Base-by-base conservation (phyloP, 2,113 vertebrate species). In the Chunga burmeisteri region DNA sequence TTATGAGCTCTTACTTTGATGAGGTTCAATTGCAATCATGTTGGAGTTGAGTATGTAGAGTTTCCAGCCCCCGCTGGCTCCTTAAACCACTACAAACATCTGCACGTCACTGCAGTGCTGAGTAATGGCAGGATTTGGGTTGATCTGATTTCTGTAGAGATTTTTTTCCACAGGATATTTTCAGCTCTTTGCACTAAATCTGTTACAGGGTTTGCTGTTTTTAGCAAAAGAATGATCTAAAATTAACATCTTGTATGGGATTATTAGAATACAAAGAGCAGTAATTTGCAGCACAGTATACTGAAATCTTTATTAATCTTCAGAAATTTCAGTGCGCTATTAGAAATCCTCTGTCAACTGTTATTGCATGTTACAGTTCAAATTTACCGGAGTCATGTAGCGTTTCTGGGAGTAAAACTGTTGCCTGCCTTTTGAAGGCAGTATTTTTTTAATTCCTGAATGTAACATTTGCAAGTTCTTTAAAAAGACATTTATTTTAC, bases 1-100 rank as follows among this genome's bases (percentile, higher is more conserved):
- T 99, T 99, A 99, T 98, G 99, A 99, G 98, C 98, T 98, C 98
- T 98, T 97, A 98, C 99, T 99, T 99, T 99, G 99, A 99, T 99
- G 99, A 99, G 99, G 98, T 99, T 98, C 98, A 98, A 98, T 98
- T 99, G 98, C 98, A 99, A 99, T 99, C 98, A 98, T 98, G 98
- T 98, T 98, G 98, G 98, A 99, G 98, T 98, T 96, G 98, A 99
- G 98, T 98, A 98, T 93, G 96, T 97, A 97, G 98, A 98, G 97
- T 98, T 99, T 99, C 99, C 99, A 99, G 97, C 98, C 98, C 98
- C 98, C 97, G 94, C 97, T 98, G 98, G 97, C 98, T 98, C 97
- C 97, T 98, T 97, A 98, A 98, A 99, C 98, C 98, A 98, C 98
- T 99, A 98, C 98, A 99, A 99, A 99, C 99, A 98, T 98, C 98